Evolutionary conservation across 1,140 invertebrate species (phyloP).

Genomic region (Pomacea maculata): DNA sequence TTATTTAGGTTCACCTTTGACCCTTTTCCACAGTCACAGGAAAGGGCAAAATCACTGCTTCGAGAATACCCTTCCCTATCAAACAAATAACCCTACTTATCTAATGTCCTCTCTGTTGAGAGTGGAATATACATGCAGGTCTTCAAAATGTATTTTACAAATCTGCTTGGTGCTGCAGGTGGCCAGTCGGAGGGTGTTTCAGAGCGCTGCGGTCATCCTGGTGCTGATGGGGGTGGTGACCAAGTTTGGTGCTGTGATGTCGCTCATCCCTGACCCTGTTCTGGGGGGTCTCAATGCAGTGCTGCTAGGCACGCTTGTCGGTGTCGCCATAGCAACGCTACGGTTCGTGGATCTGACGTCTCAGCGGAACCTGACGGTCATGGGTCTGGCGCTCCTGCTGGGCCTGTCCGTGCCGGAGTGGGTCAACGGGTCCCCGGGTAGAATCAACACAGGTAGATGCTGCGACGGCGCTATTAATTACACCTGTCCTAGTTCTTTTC

Average conservation of each 20-base stretch:
- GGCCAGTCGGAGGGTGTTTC: conserved; percentile 59
- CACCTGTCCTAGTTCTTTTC: no score
- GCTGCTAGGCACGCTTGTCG: conserved; percentile 5
- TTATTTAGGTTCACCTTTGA: not conserved
- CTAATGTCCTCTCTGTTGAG: not conserved
- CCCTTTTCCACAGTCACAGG: not conserved
- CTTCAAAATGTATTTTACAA: not conserved
- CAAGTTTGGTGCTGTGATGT: conserved; percentile 85
- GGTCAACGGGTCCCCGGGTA: conserved; percentile 28
- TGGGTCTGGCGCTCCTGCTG: conserved; percentile 60
- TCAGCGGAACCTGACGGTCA: conserved; percentile 38
- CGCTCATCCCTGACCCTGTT: conserved; percentile 86
- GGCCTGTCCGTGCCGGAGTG: conserved; percentile 56
- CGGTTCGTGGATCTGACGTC: conserved; percentile 48
- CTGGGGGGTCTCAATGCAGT: conserved; percentile 72
- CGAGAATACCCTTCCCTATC: not conserved
- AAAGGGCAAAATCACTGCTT: not conserved
- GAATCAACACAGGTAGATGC: conserved; percentile 30
- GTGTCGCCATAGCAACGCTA: conserved; percentile 14
- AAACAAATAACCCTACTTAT: no score
- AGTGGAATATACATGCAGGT: not conserved
- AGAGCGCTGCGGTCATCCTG: conserved; percentile 81
- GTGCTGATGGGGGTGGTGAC: conserved; percentile 73
- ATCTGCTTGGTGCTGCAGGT: conserved; percentile 30
- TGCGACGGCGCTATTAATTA: no score